Evolutionary conservation across 2,113 vertebrate genomes (phyloP), one percentile per base, ranked within the genome.

Genomic region (Pungitius pungitius): DNA sequence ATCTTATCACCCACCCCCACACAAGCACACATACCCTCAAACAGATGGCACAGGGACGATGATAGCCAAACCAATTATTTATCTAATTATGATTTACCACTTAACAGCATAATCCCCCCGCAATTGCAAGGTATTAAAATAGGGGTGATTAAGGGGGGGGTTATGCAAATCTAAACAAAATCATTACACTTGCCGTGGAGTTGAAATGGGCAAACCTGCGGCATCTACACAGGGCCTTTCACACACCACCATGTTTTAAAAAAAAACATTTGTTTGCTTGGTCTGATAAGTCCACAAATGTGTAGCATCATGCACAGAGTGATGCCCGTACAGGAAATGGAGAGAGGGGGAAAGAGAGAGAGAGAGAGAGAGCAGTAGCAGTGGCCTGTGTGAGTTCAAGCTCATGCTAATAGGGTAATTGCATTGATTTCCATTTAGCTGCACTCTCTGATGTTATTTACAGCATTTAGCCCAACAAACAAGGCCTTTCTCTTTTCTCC

Each of bases 1-100:
- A 52, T 60, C 43, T 61, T 61, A 45, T 76, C 71, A 61, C 47
- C 43, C 63, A 47, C 55, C 52, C 22, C 73, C 69, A 4, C 26
- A 12, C 61, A 72, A 20, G 80, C 86, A 75, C 86, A 88, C 88
- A 91, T 90, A 90, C 91, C 91, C 64, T 78, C 80, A 82, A 95
- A 94, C 96, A 98, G 96, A 97, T 98, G 96, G 96, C 94, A 93
- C 92, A 91, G 93, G 93, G 94, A 94, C 45, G 93, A 93, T 93
- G 77, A 94, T 92, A 95, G 94, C 96, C 95, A 96, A 96, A 95
- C 92, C 95, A 96, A 97, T 97, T 97, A 98, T 97, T 96, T 95
- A 95, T 96, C 95, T 96, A 98, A 97, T 97, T 96, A 98, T 96
- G 95, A 97, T 94, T 97, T 97, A 96, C 94, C 94, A 96, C 95